Evolutionary conservation across 2,113 vertebrate genomes (phyloP).

Genomic region (Myodes glareolus): DNA sequence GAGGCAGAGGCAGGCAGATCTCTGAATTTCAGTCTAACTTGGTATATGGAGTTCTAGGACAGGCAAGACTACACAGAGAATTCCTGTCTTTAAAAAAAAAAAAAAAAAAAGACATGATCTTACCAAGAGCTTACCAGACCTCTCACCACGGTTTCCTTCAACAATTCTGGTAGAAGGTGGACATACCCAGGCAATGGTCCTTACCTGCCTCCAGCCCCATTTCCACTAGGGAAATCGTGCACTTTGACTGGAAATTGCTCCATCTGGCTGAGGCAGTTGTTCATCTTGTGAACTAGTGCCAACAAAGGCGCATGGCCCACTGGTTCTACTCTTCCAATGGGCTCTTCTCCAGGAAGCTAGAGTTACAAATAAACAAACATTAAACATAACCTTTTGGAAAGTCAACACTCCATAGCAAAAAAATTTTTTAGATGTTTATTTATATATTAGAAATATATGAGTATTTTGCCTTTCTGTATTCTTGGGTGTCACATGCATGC

Average conservation of each 20-base stretch:
- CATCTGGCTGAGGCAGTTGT: slow-evolving; percentile 99
- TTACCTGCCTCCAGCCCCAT: slow-evolving; percentile 99
- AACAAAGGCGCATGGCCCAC: slow-evolving; percentile 93
- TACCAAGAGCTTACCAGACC: neutral
- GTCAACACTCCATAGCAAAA: neutral
- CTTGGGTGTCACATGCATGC: too few species aligned
- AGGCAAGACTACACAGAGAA: neutral
- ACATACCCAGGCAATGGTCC: slow-evolving; percentile 83
- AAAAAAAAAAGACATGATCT: neutral
- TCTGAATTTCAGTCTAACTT: neutral
- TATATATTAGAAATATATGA: too few species aligned
- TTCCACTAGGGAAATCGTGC: slow-evolving; percentile 98
- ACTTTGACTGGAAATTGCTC: slow-evolving; percentile 99
- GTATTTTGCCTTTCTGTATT: too few species aligned
- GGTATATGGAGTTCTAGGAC: neutral
- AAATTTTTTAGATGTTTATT: neutral
- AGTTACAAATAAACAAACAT: slow-evolving; percentile 68
- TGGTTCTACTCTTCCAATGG: slow-evolving; percentile 93
- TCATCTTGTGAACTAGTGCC: slow-evolving; percentile 98
- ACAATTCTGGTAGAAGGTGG: slow-evolving; percentile 42
- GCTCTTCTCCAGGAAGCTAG: slow-evolving; percentile 95
- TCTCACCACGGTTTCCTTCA: neutral
- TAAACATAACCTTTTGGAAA: slow-evolving; percentile 33
- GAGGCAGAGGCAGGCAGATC: neutral
- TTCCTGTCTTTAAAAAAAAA: neutral